A percentile compares a stretch with the other conserved stretches of the same genome.
These are phyloP conservation scores for Ateles fusciceps DNA, from an alignment of 2,797 vertebrate species.

Conservation along the genomic window DNA sequence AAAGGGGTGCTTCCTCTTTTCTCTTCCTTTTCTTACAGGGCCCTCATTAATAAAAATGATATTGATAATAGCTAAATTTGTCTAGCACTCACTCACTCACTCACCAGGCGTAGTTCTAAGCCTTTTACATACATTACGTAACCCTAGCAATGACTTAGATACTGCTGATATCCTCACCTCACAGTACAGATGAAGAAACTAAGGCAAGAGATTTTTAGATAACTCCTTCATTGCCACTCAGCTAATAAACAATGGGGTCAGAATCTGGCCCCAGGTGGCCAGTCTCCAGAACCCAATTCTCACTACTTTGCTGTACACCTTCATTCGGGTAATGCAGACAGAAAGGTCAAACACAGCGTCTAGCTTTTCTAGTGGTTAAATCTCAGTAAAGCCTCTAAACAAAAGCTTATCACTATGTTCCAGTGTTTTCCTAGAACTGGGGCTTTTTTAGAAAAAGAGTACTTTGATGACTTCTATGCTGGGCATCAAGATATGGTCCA, in stretches of 20 bases:
- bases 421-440: conserved; percentile 12
- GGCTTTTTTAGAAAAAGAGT: conserved; percentile 19
- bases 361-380: background rate
- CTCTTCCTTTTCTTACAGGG: background rate
- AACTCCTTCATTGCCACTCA: background rate
- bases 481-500: background rate
- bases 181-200: background rate
- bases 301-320: background rate
- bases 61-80: background rate
- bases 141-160: background rate
- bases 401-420: background rate
- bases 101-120: background rate
- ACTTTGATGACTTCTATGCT: conserved; percentile 52
- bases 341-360: background rate
- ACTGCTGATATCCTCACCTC: background rate
- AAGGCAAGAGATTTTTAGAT: background rate
- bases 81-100: background rate
- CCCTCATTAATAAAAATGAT: background rate
- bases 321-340: background rate
- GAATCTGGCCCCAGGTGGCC: background rate
- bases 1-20: background rate
- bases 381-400: background rate
- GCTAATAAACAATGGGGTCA: background rate
- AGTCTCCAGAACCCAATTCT: conserved; percentile 18
- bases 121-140: background rate